Evolutionary conservation across 2,113 vertebrate species (phyloP), one percentile per base, ranked within the genome.

Genomic region (Myotis davidii): DNA sequence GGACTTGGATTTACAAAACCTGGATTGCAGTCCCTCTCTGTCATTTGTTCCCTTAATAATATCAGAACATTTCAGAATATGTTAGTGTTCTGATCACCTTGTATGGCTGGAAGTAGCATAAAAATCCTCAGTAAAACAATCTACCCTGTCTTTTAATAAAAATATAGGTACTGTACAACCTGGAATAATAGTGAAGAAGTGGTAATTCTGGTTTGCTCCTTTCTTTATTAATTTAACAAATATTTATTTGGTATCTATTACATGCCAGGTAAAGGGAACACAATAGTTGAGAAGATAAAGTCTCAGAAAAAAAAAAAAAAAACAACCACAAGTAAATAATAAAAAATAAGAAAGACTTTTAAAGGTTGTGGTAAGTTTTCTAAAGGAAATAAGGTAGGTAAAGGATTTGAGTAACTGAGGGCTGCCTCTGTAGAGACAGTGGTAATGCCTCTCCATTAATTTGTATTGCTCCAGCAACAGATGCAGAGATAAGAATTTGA

Each of bases 211-310:
- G 32, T 74, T 90, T 23, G 20, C 9, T 48, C 20, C 56, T 56
- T 95, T 82, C 29, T 42, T 84, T 89, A 56, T 64, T 93, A 25
- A 84, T 54, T 88, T 84, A 79, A 81, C 12, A 95, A 56, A 45
- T 42, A 81, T 90, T 90, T 85, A 39, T 39, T 79, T 34, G 52
- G 29, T 72, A 48, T 25, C 37, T 48, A 9, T 81, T 73, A 69
- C 37, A 20, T 93, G 1, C 67, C 54, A 73, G 4, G 3, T 56
- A 45, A 72, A 34, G 21, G 42, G 16, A 39, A 65, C 18, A 59
- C 9, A 84, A 32, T 6, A 42, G 39, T 61, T 92, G 27, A 83
- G 50, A 69, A 82, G 27, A 67, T 21, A 61, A 37, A 74, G 14
- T 34, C 25, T 14, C 32, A 67, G 29, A 52, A 69, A 92, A 79